Conservation (phyloP, 2,797 vertebrate genomes). For the Antennarius maculatus region DNA sequence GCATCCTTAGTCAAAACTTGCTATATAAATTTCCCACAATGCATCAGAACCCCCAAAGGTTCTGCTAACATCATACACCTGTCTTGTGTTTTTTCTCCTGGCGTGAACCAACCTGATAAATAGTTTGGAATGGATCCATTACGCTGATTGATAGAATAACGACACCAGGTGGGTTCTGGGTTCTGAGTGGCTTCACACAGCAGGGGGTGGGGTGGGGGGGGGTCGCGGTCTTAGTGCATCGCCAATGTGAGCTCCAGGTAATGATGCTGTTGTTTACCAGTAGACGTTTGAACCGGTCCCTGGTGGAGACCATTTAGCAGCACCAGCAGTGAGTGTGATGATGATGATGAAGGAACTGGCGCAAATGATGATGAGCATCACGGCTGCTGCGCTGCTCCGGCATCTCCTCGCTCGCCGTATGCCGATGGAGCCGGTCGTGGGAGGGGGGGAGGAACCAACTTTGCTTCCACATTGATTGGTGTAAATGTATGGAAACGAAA, state of each 20-base stretch:
- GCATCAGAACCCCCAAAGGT: not conserved
- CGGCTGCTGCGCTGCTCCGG: conserved; percentile 48
- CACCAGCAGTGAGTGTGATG: conserved; percentile 34
- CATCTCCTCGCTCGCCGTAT: conserved; percentile 16
- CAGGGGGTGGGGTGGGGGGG: too few species aligned
- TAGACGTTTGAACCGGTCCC: conserved; percentile 31
- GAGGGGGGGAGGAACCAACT: conserved; percentile 7
- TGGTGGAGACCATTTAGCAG: conserved; percentile 52
- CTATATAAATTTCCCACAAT: not conserved
- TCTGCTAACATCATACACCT: too few species aligned
- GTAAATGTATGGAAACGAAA: not conserved
- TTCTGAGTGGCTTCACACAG: too few species aligned
- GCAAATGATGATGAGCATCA: conserved; percentile 53
- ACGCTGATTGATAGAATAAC: conserved; percentile 8
- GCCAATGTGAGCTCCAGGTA: not conserved
- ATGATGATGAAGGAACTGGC: conserved; percentile 42
- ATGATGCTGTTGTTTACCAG: conserved; percentile 23
- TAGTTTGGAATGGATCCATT: conserved; percentile 20
- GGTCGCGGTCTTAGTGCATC: not conserved
- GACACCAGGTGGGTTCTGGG: too few species aligned
- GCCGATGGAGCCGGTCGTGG: conserved; percentile 19
- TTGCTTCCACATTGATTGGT: conserved; percentile 1
- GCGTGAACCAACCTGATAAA: not conserved
- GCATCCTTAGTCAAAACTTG: too few species aligned
- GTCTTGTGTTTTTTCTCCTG: not conserved